phyloP scores from a whole-genome alignment of 1,140 invertebrate genomes.

The Anthonomus grandis region DNA sequence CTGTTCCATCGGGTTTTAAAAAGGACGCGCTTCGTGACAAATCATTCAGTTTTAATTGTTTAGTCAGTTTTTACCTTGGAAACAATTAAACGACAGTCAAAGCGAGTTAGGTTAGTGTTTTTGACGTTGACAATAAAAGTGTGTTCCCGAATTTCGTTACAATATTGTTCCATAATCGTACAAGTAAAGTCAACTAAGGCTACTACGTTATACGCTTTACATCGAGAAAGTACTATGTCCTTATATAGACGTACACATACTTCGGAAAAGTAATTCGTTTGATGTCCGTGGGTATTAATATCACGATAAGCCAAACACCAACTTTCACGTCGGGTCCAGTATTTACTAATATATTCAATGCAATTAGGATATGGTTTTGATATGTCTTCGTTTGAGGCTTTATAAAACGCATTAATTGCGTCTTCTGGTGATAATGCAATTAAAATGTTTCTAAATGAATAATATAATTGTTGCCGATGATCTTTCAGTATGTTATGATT shows the following conservation, averaged over 20 bases:
- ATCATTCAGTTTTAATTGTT: no score
- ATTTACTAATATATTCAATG: neutral
- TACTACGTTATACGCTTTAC: constrained; percentile 2
- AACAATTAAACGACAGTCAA: no score
- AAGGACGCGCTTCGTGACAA: no score
- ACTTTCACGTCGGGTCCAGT: neutral
- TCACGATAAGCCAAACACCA: neutral
- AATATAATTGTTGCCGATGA: neutral
- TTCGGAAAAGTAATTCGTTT: neutral
- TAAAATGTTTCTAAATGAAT: neutral
- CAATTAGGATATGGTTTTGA: neutral
- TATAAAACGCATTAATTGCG: no score
- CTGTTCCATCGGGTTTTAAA: no score
- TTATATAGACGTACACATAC: neutral
- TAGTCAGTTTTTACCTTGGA: no score
- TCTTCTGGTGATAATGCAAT: no score
- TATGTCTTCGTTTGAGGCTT: neutral
- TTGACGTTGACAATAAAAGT: no score
- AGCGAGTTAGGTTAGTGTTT: no score
- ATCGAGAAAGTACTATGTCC: neutral
- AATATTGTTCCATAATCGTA: neutral
- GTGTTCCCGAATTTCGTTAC: no score
- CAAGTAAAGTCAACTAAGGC: neutral
- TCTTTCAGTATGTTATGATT: neutral
- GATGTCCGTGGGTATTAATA: neutral